Evolutionary conservation across 2,888 invertebrate genomes (phyloP).

Genomic region (Capitulum mitella): DNA sequence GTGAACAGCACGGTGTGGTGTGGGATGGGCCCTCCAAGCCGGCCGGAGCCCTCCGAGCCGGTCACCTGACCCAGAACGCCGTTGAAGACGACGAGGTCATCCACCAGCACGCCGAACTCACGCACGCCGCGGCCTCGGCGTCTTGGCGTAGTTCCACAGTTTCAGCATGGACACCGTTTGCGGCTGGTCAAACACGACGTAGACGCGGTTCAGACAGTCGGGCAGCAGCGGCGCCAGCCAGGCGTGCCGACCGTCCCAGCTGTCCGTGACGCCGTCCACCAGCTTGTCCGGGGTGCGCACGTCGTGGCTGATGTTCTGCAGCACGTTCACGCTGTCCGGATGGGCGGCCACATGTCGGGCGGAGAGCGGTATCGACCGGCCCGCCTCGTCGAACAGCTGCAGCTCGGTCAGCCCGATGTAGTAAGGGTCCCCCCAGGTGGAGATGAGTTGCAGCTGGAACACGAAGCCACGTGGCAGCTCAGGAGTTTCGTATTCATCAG

Average conservation of each 20-base stretch:
- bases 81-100: background rate
- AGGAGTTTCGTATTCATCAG: background rate
- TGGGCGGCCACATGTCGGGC: background rate
- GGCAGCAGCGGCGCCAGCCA: slow-evolving; percentile 11
- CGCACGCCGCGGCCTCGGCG: background rate
- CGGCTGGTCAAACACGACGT: slow-evolving; percentile 1
- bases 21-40: slow-evolving; percentile 68
- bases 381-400: background rate
- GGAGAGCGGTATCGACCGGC: background rate
- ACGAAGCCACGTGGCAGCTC: slow-evolving; percentile 3
- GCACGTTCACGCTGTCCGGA: slow-evolving; percentile 14
- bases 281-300: slow-evolving; percentile 11
- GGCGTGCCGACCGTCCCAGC: background rate
- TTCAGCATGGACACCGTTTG: background rate
- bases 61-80: slow-evolving; percentile 57
- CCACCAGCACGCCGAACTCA: background rate
- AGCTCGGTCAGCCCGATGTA: background rate
- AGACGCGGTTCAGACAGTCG: background rate
- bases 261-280: slow-evolving; percentile 8
- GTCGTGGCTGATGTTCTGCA: slow-evolving; percentile 5
- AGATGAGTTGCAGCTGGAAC: slow-evolving; percentile 5
- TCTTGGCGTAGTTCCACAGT: slow-evolving; percentile 17
- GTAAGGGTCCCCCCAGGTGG: slow-evolving; percentile 1
- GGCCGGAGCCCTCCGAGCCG: slow-evolving; percentile 59
- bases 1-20: slow-evolving; percentile 45